Conservation (phyloP, 2,113 vertebrate genomes). For the Mesoclemmys tuberculata region DNA sequence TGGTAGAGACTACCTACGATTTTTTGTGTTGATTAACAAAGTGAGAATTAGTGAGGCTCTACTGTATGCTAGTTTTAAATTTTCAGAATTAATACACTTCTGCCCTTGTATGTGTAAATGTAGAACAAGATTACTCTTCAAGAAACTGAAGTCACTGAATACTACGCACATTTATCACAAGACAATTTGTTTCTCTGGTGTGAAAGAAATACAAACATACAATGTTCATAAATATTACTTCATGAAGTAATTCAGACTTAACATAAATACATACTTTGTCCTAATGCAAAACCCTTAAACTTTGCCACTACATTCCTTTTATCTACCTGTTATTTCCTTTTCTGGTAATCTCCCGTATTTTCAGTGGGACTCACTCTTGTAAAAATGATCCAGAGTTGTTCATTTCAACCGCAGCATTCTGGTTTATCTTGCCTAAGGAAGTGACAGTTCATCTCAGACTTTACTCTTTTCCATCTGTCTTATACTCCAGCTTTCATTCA, state of each 20-base stretch:
- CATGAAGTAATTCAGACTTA: constrained; percentile 7
- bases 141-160: neutral
- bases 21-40: neutral
- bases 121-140: neutral
- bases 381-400: neutral
- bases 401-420: constrained; percentile 17
- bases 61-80: neutral
- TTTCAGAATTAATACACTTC: constrained; percentile 13
- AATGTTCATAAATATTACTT: constrained; percentile 7
- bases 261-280: neutral
- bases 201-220: neutral
- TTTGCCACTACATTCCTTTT: neutral
- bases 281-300: constrained; percentile 41
- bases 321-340: constrained; percentile 20
- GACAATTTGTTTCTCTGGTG: neutral
- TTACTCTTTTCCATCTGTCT: neutral
- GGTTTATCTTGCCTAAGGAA: constrained; percentile 57
- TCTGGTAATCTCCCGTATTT: constrained; percentile 15
- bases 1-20: neutral
- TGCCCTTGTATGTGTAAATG: neutral
- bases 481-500: constrained; percentile 22
- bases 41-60: neutral
- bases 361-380: neutral
- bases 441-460: constrained; percentile 43
- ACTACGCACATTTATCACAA: neutral